phyloP scores from a whole-genome alignment of 2,888 invertebrate species.

The Dyspetes luteomarginatus region DNA sequence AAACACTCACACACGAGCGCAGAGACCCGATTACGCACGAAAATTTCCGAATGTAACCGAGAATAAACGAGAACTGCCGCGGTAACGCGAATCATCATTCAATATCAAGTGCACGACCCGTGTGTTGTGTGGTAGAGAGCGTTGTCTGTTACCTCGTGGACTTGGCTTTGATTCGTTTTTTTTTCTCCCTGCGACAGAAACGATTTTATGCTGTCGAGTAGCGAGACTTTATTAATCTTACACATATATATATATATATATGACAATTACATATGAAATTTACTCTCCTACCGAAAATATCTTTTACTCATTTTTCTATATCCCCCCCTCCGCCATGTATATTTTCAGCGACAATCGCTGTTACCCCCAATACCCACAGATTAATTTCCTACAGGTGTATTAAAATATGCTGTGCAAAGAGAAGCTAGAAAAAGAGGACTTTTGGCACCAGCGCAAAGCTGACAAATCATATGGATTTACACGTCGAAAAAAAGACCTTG shows the following conservation, averaged over 20 bases:
- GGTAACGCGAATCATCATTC: conserved; percentile 67
- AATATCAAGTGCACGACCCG: conserved; percentile 76
- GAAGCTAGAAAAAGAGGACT: conserved; percentile 11
- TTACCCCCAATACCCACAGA: conserved; percentile 33
- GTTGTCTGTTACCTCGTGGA: conserved; percentile 59
- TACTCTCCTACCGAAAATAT: too few relatives aligned
- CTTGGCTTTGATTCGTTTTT: conserved; percentile 42
- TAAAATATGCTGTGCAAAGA: not conserved
- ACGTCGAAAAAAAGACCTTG: conserved; percentile 42
- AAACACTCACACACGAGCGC: conserved; percentile 50
- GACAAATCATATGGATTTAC: conserved; percentile 59
- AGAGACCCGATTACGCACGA: conserved; percentile 62
- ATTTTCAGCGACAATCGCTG: too few relatives aligned
- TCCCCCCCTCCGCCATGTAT: too few relatives aligned
- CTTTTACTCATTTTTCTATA: too few relatives aligned
- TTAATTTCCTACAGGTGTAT: conserved; percentile 31
- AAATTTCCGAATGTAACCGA: conserved; percentile 54
- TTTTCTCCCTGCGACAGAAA: too few relatives aligned
- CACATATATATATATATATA: too few relatives aligned
- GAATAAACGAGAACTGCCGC: conserved; percentile 59
- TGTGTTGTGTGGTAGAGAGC: conserved; percentile 9
- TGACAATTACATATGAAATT: too few relatives aligned
- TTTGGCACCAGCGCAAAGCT: conserved; percentile 32
- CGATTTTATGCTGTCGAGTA: too few relatives aligned
- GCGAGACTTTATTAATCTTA: too few relatives aligned